A percentile compares a stretch with the other conserved stretches of the same genome.
These are phyloP conservation scores for Elachura formosa DNA, from an alignment of 2,113 vertebrate species.

Conservation along the genomic window DNA sequence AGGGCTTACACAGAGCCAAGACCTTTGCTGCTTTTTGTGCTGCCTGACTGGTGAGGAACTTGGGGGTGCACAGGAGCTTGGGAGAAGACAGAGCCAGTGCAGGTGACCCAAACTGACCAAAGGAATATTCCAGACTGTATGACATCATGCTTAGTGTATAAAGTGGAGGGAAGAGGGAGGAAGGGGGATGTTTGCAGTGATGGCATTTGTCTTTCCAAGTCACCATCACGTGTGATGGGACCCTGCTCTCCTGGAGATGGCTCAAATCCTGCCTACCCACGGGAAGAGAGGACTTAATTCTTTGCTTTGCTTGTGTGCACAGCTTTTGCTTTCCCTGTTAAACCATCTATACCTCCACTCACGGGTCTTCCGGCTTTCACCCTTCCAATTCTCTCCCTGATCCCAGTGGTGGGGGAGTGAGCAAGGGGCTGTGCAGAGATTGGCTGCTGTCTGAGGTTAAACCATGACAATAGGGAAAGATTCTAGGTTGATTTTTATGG, in stretches of 20 bases:
- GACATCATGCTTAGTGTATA: neutral
- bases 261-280: neutral
- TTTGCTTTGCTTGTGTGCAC: neutral
- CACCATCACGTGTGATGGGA: accelerated
- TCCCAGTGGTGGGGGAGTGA: neutral
- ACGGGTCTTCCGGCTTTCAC: neutral
- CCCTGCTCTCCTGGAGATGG: neutral
- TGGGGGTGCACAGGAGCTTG: accelerated
- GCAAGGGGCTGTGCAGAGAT: accelerated
- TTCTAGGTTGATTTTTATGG: neutral
- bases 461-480: neutral
- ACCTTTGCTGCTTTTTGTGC: neutral
- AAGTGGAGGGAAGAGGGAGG: neutral
- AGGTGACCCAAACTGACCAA: neutral
- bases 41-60: neutral
- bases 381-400: neutral
- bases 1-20: neutral
- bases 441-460: neutral
- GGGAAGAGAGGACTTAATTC: neutral
- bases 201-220: neutral
- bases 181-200: neutral
- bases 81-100: neutral
- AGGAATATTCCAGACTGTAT: neutral
- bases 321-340: neutral
- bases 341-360: neutral